phyloP scores from a whole-genome alignment of 2,888 invertebrate species.

The Strigamia maritima region DNA sequence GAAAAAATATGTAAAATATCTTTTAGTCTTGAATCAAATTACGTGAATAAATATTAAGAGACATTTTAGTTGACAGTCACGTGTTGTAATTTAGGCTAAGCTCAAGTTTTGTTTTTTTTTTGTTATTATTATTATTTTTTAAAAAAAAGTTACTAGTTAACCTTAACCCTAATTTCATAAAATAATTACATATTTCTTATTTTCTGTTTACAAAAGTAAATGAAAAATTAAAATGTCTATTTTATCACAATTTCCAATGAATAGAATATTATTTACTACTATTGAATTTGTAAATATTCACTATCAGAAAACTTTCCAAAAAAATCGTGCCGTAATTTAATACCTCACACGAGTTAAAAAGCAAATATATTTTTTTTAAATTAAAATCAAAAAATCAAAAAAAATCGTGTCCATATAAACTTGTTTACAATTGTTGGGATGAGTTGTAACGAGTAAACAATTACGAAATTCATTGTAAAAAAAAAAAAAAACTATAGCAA shows the following conservation, averaged over 20 bases:
- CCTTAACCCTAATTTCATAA: conserved; percentile 1
- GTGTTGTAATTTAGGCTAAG: neutral
- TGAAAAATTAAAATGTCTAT: too few species aligned
- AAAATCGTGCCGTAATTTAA: neutral
- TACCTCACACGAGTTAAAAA: neutral
- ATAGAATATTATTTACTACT: neutral
- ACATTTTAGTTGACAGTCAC: neutral
- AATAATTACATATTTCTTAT: neutral
- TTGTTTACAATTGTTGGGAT: neutral
- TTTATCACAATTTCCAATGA: too few species aligned
- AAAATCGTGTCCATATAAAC: neutral
- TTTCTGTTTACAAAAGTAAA: neutral
- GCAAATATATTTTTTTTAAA: too few species aligned
- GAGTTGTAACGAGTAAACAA: neutral
- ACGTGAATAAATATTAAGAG: neutral
- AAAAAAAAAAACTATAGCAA: too few species aligned
- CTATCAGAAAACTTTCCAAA: neutral
- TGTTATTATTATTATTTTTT: too few species aligned
- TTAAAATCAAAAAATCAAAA: neutral
- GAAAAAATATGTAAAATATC: neutral
- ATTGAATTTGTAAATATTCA: neutral
- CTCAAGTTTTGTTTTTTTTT: neutral
- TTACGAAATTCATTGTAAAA: neutral
- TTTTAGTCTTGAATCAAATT: neutral
- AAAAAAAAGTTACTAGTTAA: neutral